phyloP scores from a whole-genome alignment of 2,888 invertebrate genomes.

The Protula sp. region DNA sequence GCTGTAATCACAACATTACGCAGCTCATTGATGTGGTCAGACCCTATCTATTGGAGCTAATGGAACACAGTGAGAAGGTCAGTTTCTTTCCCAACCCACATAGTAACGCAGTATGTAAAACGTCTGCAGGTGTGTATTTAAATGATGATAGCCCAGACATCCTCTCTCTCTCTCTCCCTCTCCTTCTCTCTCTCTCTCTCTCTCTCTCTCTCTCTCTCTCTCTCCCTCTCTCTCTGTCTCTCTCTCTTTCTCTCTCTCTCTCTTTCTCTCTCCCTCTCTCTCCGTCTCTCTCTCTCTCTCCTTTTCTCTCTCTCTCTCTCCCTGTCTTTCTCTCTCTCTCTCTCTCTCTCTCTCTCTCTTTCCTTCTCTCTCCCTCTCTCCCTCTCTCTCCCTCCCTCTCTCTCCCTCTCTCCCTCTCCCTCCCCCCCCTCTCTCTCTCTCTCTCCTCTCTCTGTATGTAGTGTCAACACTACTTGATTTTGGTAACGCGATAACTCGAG shows the following conservation, averaged over 20 bases:
- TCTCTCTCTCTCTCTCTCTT: constrained; percentile 1
- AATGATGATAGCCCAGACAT: constrained; percentile 81
- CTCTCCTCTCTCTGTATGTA: not conserved
- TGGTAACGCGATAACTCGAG: no score
- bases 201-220: not conserved
- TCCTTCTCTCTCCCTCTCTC: not conserved
- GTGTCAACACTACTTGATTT: not conserved
- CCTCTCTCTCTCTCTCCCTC: constrained; percentile 75
- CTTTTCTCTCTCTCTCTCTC: not conserved
- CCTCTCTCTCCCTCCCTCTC: not conserved
- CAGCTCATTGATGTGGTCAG: no score
- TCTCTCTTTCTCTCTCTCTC: not conserved
- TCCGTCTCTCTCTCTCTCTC: not conserved
- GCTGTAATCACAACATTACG: no score
- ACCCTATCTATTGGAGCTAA: not conserved
- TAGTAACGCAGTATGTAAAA: not conserved
- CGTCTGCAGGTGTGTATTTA: not conserved
- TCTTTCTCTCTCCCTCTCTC: not conserved
- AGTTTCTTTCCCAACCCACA: not conserved
- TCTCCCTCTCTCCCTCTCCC: not conserved
- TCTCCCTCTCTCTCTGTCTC: not conserved
- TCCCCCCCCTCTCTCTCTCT: constrained; percentile 1
- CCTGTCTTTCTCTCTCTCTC: no score
- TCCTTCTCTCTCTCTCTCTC: not conserved
- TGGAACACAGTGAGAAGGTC: not conserved